These are phyloP conservation scores for Platysteira castanea DNA, from an alignment of 2,113 vertebrate species.

Conservation along the genomic window DNA sequence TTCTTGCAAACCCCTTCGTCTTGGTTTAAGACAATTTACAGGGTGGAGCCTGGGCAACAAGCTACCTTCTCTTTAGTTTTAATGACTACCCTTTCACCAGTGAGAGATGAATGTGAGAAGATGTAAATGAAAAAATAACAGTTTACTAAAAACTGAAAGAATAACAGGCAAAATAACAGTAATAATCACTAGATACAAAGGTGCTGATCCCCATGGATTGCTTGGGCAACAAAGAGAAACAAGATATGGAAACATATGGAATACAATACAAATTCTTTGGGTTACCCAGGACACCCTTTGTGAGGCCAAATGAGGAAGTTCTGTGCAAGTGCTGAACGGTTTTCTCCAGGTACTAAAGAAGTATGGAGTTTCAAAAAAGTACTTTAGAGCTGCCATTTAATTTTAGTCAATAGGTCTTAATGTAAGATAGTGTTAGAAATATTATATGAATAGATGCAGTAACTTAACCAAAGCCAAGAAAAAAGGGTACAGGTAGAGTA, in stretches of 20 bases:
- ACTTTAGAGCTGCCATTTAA: neutral
- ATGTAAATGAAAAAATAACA: neutral
- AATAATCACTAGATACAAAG: neutral
- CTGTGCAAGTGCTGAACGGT: neutral
- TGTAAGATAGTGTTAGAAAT: neutral
- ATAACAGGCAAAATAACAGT: neutral
- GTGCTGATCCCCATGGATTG: neutral
- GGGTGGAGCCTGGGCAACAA: neutral
- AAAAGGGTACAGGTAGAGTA: neutral
- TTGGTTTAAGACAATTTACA: neutral
- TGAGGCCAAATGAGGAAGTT: neutral
- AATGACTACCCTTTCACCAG: neutral
- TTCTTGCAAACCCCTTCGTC: neutral
- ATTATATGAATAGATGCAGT: neutral
- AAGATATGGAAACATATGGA: neutral
- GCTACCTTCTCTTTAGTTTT: neutral
- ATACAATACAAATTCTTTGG: neutral
- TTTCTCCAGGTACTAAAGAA: neutral
- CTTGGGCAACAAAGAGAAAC: rapidly evolving
- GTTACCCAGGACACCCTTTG: neutral
- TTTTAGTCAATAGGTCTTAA: neutral
- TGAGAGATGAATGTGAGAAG: neutral
- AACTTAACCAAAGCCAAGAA: neutral
- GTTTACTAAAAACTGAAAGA: neutral
- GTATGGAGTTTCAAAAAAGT: neutral